Percentiles rank a stretch among this genome's conserved stretches.
Evolutionary conservation across 2,797 vertebrate genomes (phyloP).

Genomic region (Astyanax mexicanus): DNA sequence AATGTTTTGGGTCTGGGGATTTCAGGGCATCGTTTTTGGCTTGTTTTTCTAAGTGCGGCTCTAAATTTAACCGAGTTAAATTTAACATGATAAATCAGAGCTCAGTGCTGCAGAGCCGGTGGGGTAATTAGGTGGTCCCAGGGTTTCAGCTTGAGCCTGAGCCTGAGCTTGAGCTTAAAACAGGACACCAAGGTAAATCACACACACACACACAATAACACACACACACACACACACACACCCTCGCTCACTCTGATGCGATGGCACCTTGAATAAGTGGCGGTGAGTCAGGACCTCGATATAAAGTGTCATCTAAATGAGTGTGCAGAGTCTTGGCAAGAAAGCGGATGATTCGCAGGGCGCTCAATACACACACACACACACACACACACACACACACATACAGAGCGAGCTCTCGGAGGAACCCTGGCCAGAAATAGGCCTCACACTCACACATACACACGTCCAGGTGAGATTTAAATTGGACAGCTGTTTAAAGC

Average conservation of each 20-base stretch:
- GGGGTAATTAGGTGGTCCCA: conserved; percentile 48
- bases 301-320: conserved; percentile 34
- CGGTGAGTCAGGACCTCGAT: conserved; percentile 46
- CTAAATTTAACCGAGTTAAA: conserved; percentile 30
- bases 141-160: conserved; percentile 1
- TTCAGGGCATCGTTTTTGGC: not conserved
- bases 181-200: too few species aligned
- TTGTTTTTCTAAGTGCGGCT: not conserved
- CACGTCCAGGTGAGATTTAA: not conserved
- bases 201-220: too few species aligned
- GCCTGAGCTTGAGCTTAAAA: too few species aligned
- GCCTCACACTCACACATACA: not conserved
- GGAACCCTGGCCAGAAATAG: conserved; percentile 23
- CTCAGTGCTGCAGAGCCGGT: not conserved
- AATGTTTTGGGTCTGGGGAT: too few species aligned
- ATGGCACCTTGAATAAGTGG: conserved; percentile 41
- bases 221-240: too few species aligned
- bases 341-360: conserved; percentile 59
- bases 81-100: conserved; percentile 38
- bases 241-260: conserved; percentile 8
- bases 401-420: conserved; percentile 15
- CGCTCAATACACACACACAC: conserved; percentile 40
- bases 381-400: not conserved
- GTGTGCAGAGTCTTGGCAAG: conserved; percentile 26
- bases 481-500: conserved; percentile 20